Evolutionary conservation across 2,888 invertebrate species (phyloP).

Genomic region (Apotomis betuletana): DNA sequence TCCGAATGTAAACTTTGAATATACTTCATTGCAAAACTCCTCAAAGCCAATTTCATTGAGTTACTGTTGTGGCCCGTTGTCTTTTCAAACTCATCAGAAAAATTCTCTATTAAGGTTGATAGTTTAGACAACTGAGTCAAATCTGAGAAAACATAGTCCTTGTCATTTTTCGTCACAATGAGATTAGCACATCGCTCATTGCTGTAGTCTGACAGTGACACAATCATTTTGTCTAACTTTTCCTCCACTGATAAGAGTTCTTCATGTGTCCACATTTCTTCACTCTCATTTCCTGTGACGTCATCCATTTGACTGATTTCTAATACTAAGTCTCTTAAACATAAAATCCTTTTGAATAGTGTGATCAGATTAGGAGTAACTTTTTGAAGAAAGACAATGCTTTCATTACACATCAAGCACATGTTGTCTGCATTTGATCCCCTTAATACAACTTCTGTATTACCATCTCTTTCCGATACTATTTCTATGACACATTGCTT

Average conservation of each 20-base stretch:
- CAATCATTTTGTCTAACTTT: constrained; percentile 90
- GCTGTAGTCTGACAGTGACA: constrained; percentile 94
- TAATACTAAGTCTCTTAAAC: constrained; percentile 89
- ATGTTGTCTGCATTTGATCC: constrained; percentile 74
- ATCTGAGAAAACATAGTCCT: constrained; percentile 88
- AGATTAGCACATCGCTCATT: constrained; percentile 96
- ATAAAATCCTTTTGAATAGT: constrained; percentile 89
- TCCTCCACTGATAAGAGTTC: constrained; percentile 88
- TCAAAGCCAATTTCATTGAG: constrained; percentile 91
- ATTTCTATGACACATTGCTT: constrained; percentile 94
- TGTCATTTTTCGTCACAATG: constrained; percentile 89
- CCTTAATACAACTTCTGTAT: constrained; percentile 74
- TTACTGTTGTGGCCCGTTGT: constrained; percentile 90
- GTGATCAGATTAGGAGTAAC: constrained; percentile 86
- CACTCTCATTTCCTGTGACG: constrained; percentile 84
- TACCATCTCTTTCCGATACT: constrained; percentile 75
- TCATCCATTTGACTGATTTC: constrained; percentile 87
- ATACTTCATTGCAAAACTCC: constrained; percentile 94
- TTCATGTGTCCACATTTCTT: constrained; percentile 87
- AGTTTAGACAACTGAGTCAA: constrained; percentile 89
- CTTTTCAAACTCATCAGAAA: constrained; percentile 89
- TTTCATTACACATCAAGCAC: constrained; percentile 86
- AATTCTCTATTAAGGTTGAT: constrained; percentile 89
- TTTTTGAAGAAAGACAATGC: constrained; percentile 86
- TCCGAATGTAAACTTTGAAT: constrained; percentile 96